Conservation (phyloP, 1,140 invertebrate genomes). For the Globodera rostochiensis region DNA sequence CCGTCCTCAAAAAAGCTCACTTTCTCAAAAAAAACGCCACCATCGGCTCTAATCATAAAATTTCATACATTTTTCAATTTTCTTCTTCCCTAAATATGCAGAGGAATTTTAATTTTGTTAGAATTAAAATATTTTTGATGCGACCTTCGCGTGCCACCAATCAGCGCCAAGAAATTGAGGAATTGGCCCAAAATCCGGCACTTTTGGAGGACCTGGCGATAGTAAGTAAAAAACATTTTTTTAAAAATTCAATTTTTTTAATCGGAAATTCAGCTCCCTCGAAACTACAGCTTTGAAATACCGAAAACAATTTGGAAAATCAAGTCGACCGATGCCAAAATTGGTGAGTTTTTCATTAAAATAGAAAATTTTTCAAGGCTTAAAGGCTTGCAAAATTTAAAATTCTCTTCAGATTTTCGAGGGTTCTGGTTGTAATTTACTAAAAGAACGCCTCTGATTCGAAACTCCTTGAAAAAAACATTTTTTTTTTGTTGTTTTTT, state of each 20-base stretch:
- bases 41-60: too few species aligned
- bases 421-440: too few species aligned
- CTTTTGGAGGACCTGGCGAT: slow-evolving; percentile 35
- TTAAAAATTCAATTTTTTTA: slow-evolving; percentile 26
- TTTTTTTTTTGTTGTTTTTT: slow-evolving; percentile 1
- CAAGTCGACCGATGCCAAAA: slow-evolving; percentile 77
- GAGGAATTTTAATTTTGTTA: too few species aligned
- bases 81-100: too few species aligned
- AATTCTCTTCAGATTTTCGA: too few species aligned
- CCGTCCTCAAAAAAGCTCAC: too few species aligned
- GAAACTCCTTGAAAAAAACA: too few species aligned
- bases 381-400: too few species aligned
- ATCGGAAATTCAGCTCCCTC: slow-evolving; percentile 72
- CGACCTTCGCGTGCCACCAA: neutral
- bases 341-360: slow-evolving; percentile 55
- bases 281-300: slow-evolving; percentile 98
- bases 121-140: neutral
- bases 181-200: slow-evolving; percentile 34
- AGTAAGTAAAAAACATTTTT: slow-evolving; percentile 10
- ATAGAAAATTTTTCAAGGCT: too few species aligned
- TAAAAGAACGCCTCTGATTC: too few species aligned
- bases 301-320: slow-evolving; percentile 97
- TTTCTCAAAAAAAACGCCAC: too few species aligned
- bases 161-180: slow-evolving; percentile 37
- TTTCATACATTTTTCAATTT: too few species aligned